Evolutionary conservation across 2,888 invertebrate species (phyloP).

Genomic region (Drosophila ustulata): DNA sequence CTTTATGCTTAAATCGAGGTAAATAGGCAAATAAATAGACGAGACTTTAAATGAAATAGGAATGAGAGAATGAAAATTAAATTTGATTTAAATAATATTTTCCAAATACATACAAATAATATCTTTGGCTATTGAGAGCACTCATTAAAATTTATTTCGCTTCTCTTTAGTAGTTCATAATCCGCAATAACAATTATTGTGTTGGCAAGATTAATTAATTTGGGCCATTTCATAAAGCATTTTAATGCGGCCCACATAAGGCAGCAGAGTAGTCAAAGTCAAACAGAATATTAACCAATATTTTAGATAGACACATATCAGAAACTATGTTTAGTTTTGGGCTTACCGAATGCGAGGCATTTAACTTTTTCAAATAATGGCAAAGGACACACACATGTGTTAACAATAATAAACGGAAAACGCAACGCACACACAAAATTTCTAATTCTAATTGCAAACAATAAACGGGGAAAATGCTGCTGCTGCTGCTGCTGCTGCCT

Average conservation of each 20-base stretch:
- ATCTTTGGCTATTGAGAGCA: not conserved
- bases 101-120: too few relatives aligned
- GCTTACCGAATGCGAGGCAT: slow-evolving; percentile 56
- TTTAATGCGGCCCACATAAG: slow-evolving; percentile 67
- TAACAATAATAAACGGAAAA: slow-evolving; percentile 49
- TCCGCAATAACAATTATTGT: not conserved
- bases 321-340: slow-evolving; percentile 68
- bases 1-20: slow-evolving; percentile 44
- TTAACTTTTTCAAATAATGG: slow-evolving; percentile 52
- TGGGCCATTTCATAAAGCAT: slow-evolving; percentile 35
- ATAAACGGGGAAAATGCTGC: slow-evolving; percentile 62
- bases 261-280: slow-evolving; percentile 53
- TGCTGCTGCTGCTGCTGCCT: slow-evolving; percentile 40
- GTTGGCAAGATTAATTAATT: slow-evolving; percentile 35
- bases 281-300: slow-evolving; percentile 55
- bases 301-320: slow-evolving; percentile 28
- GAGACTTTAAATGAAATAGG: not conserved
- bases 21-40: slow-evolving; percentile 56
- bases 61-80: not conserved
- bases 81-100: not conserved
- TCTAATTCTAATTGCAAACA: slow-evolving; percentile 77
- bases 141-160: not conserved
- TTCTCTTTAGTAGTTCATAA: not conserved
- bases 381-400: slow-evolving; percentile 48
- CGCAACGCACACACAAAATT: slow-evolving; percentile 71